These are phyloP conservation scores for Acipenser transmontanus DNA, from an alignment of 2,797 vertebrate species.

Conservation along the genomic window DNA sequence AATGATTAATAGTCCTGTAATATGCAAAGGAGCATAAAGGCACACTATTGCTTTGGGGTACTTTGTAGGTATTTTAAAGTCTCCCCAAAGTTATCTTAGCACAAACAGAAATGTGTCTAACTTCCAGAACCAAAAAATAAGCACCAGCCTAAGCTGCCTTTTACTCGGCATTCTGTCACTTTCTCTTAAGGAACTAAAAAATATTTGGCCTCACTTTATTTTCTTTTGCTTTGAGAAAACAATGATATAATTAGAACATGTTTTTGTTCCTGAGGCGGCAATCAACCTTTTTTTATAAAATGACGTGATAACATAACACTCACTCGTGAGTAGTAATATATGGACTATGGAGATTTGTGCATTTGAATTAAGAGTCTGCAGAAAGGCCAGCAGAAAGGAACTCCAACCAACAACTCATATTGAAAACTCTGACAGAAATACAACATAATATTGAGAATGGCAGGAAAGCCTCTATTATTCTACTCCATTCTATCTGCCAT, in stretches of 20 bases:
- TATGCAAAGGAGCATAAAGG: too few species aligned
- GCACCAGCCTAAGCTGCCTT: constrained; percentile 25
- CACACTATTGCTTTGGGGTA: too few species aligned
- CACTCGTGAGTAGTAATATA: neutral
- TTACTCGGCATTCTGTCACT: neutral
- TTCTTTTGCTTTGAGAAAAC: constrained; percentile 10
- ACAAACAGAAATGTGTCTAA: constrained; percentile 33
- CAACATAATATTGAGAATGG: constrained; percentile 66
- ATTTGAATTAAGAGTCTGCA: constrained; percentile 28
- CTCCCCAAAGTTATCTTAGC: too few species aligned
- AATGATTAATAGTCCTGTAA: too few species aligned
- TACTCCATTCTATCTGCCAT: constrained; percentile 55
- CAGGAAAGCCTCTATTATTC: constrained; percentile 78
- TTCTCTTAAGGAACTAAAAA: constrained; percentile 1
- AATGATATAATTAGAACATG: neutral
- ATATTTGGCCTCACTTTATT: neutral
- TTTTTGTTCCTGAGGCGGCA: neutral
- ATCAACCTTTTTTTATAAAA: neutral
- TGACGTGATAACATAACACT: neutral
- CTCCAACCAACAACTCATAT: constrained; percentile 31
- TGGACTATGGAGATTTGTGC: constrained; percentile 8
- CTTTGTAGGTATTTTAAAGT: too few species aligned
- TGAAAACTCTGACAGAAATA: constrained; percentile 62
- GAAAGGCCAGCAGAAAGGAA: constrained; percentile 32
- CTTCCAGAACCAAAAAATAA: constrained; percentile 26